These are phyloP conservation scores for Synergus itoensis DNA, from an alignment of 2,888 invertebrate genomes.

Conservation along the genomic window DNA sequence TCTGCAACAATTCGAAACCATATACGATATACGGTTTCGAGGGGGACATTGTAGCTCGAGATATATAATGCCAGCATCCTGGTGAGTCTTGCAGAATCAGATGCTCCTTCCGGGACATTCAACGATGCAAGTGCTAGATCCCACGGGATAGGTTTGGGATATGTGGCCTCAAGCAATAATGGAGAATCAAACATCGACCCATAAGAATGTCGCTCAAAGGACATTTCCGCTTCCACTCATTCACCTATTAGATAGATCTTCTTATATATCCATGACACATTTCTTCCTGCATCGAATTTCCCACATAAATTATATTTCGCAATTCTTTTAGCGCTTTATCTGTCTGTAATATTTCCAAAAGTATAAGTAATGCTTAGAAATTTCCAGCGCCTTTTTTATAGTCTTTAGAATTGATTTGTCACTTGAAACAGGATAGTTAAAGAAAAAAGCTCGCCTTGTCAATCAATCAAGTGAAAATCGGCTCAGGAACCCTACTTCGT, in stretches of 20 bases:
- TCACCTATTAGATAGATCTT: conserved; percentile 20
- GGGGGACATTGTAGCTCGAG: conserved; percentile 58
- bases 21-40: conserved; percentile 62
- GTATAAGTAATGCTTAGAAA: no score
- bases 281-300: background rate
- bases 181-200: conserved; percentile 34
- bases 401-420: background rate
- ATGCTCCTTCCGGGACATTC: conserved; percentile 55
- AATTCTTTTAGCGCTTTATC: background rate
- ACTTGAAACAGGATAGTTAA: background rate
- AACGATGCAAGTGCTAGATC: conserved; percentile 47
- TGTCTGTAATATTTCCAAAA: no score
- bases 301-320: conserved; percentile 24
- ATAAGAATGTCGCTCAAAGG: conserved; percentile 27
- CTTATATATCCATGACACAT: conserved; percentile 2
- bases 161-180: conserved; percentile 33
- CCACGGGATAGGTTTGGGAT: conserved; percentile 43
- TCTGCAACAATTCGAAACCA: conserved; percentile 59
- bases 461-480: conserved; percentile 4
- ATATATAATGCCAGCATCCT: conserved; percentile 45
- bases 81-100: conserved; percentile 42
- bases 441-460: background rate
- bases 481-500: background rate
- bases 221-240: conserved; percentile 33
- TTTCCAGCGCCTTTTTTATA: background rate